phyloP scores from a whole-genome alignment of 2,888 invertebrate genomes.

The Sinohyriopsis cumingii region DNA sequence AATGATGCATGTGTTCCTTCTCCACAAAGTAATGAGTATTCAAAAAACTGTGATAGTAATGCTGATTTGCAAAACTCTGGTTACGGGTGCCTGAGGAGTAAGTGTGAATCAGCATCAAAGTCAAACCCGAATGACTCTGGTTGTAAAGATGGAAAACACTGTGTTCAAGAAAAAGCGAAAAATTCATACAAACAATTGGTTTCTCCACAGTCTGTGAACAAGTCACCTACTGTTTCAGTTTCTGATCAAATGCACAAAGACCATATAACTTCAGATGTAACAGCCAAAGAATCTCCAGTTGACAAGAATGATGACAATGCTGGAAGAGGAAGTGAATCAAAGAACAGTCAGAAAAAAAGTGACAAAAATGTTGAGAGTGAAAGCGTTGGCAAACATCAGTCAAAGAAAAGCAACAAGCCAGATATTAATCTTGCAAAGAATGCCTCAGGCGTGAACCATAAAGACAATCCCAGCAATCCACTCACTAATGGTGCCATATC shows the following conservation, averaged over 20 bases:
- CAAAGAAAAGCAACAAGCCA: background rate
- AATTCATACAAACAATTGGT: too few relatives aligned
- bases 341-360: background rate
- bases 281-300: background rate
- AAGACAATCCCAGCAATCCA: too few relatives aligned
- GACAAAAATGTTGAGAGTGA: background rate
- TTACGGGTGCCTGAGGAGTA: slow-evolving; percentile 2
- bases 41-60: slow-evolving; percentile 51
- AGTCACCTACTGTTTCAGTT: too few relatives aligned
- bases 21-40: slow-evolving; percentile 44
- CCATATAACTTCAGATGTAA: too few relatives aligned
- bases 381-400: slow-evolving; percentile 6
- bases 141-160: slow-evolving; percentile 13
- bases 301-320: background rate
- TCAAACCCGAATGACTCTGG: background rate
- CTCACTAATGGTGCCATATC: too few relatives aligned
- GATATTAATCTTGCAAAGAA: background rate
- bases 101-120: slow-evolving; percentile 7
- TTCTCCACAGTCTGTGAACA: too few relatives aligned
- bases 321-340: background rate
- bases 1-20: slow-evolving; percentile 60
- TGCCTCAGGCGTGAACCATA: too few relatives aligned
- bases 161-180: slow-evolving; percentile 2
- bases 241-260: too few relatives aligned
- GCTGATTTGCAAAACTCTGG: slow-evolving; percentile 9